Evolutionary conservation across 2,797 vertebrate genomes (phyloP).

Genomic region (Anguilla marmorata): DNA sequence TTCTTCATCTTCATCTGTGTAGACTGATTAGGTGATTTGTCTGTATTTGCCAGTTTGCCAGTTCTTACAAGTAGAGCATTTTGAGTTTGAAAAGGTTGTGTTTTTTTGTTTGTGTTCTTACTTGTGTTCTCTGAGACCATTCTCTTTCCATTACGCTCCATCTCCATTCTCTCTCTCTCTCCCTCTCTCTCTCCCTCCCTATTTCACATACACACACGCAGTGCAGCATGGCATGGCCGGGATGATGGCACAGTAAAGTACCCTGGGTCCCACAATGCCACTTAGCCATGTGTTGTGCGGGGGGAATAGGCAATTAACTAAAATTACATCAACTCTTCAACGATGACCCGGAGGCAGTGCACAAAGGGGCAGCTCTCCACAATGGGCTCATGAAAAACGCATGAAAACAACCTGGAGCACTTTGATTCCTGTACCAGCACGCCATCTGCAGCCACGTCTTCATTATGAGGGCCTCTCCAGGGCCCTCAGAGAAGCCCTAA

Average conservation of each 20-base stretch:
- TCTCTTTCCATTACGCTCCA: constrained; percentile 5
- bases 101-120: neutral
- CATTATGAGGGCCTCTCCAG: constrained; percentile 37
- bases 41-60: neutral
- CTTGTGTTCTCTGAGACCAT: neutral
- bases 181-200: neutral
- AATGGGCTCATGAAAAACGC: constrained; percentile 44
- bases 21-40: neutral
- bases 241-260: constrained; percentile 46
- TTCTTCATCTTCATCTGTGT: neutral
- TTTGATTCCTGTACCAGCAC: neutral
- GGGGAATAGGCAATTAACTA: constrained; percentile 59
- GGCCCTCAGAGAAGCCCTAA: neutral
- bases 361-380: constrained; percentile 29
- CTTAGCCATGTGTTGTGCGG: constrained; percentile 58
- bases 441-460: constrained; percentile 48
- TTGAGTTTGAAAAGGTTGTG: neutral
- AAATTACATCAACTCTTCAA: constrained; percentile 60
- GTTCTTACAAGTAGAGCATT: neutral
- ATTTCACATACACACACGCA: constrained; percentile 34
- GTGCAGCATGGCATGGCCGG: neutral
- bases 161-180: constrained; percentile 7
- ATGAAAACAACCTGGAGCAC: constrained; percentile 45
- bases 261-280: constrained; percentile 55
- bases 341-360: constrained; percentile 54